Conservation (phyloP, 2,797 vertebrate species). For the Acanthiza pusilla region DNA sequence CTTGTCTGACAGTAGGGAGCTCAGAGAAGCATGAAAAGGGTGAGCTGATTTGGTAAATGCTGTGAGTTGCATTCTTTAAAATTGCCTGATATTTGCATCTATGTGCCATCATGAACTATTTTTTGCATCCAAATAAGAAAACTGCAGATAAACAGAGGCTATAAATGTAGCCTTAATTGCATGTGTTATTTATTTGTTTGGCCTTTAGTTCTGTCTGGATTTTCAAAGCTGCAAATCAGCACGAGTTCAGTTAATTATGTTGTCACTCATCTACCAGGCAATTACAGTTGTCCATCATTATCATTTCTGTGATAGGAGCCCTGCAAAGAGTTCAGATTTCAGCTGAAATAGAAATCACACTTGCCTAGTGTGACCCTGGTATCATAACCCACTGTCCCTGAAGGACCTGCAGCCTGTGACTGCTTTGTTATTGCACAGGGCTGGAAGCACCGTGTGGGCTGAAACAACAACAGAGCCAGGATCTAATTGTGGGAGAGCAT, state of each 20-base stretch:
- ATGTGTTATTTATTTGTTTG: background rate
- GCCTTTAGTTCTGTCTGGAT: background rate
- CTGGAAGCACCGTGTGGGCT: background rate
- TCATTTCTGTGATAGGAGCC: background rate
- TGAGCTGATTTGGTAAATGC: background rate
- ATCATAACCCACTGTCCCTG: background rate
- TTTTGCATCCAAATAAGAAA: background rate
- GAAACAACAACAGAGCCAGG: background rate
- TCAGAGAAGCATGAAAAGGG: background rate
- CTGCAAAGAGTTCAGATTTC: background rate
- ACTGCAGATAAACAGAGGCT: background rate
- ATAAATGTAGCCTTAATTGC: background rate
- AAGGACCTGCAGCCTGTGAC: background rate
- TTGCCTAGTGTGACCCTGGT: background rate
- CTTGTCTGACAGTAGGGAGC: background rate
- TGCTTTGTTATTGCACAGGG: background rate
- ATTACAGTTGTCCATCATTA: background rate
- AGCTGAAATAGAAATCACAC: background rate
- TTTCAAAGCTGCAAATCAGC: slow-evolving; percentile 9
- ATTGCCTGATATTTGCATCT: background rate
- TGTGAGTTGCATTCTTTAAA: background rate
- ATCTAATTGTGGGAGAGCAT: background rate
- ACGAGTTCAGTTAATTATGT: slow-evolving; percentile 1
- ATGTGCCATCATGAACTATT: background rate
- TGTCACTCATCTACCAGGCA: background rate